A percentile compares a stretch with the other conserved stretches of the same genome.
phyloP scores from a whole-genome alignment of 92 coral and sea anemone species.

The Epizoanthus stellaris region DNA sequence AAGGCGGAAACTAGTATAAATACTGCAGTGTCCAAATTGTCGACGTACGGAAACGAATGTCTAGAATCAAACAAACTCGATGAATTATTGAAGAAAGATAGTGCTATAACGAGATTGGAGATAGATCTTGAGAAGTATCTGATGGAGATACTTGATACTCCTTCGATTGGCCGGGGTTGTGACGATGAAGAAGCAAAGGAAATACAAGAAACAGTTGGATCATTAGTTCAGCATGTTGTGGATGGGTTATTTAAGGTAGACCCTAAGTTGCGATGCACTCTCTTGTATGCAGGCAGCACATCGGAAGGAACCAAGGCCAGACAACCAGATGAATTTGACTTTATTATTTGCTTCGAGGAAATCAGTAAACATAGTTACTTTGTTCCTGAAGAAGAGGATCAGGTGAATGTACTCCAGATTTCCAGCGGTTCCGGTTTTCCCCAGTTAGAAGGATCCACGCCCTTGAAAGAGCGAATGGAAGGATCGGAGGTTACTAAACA shows the following conservation, averaged over 20 bases:
- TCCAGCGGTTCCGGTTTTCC: not conserved
- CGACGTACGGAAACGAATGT: constrained; percentile 19
- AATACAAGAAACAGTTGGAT: constrained; percentile 43
- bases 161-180: constrained; percentile 39
- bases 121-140: constrained; percentile 38
- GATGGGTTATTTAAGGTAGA: constrained; percentile 29
- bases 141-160: constrained; percentile 20
- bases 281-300: constrained; percentile 47
- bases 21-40: not conserved
- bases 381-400: constrained; percentile 37
- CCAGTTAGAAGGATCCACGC: constrained; percentile 9
- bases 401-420: not conserved
- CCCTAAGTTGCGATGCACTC: constrained; percentile 50
- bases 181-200: constrained; percentile 55
- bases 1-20: constrained; percentile 11
- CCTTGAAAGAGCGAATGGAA: constrained; percentile 18
- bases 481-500: constrained; percentile 29
- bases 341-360: constrained; percentile 46
- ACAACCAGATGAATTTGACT: constrained; percentile 58
- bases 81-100: constrained; percentile 22
- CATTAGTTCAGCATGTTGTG: constrained; percentile 39
- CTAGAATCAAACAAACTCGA: constrained; percentile 31
- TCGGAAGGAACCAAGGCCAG: constrained; percentile 56
- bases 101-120: constrained; percentile 32
- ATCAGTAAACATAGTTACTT: constrained; percentile 43